phyloP scores from a whole-genome alignment of 2,113 vertebrate species.

The Aspidoscelis tigris region DNA sequence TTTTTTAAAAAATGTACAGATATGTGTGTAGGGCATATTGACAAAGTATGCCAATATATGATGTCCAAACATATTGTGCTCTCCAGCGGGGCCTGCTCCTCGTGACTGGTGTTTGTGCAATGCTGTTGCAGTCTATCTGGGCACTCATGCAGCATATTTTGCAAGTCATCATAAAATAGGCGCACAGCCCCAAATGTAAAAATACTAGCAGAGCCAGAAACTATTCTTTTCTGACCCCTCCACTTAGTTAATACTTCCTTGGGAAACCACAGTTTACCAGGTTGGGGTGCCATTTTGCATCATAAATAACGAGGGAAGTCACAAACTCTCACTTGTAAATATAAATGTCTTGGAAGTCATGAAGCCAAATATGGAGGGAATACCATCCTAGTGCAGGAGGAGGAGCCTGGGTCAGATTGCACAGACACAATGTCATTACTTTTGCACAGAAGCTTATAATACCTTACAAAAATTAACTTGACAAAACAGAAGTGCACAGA shows the following conservation, averaged over 20 bases:
- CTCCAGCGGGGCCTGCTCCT: neutral
- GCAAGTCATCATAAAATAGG: too few relatives aligned
- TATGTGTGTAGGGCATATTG: neutral
- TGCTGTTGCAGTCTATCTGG: neutral
- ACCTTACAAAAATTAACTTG: neutral
- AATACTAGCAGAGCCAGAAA: too few relatives aligned
- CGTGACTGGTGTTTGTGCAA: neutral
- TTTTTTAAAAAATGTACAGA: neutral
- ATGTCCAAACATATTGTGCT: neutral
- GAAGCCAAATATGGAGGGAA: neutral
- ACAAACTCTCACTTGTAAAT: too few relatives aligned
- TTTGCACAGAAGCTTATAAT: neutral
- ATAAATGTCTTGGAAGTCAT: neutral
- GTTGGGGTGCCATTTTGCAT: too few relatives aligned
- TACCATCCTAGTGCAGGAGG: neutral
- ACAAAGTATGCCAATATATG: neutral
- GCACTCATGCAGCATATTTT: too few relatives aligned
- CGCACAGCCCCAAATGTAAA: too few relatives aligned
- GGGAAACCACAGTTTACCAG: too few relatives aligned
- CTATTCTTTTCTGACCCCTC: too few relatives aligned
- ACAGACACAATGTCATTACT: neutral
- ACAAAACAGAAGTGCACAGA: neutral
- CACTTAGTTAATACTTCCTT: too few relatives aligned
- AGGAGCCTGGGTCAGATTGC: neutral
- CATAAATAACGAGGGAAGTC: too few relatives aligned